Evolutionary conservation across 2,888 invertebrate species (phyloP).

Genomic region (Cylindroiulus punctatus): DNA sequence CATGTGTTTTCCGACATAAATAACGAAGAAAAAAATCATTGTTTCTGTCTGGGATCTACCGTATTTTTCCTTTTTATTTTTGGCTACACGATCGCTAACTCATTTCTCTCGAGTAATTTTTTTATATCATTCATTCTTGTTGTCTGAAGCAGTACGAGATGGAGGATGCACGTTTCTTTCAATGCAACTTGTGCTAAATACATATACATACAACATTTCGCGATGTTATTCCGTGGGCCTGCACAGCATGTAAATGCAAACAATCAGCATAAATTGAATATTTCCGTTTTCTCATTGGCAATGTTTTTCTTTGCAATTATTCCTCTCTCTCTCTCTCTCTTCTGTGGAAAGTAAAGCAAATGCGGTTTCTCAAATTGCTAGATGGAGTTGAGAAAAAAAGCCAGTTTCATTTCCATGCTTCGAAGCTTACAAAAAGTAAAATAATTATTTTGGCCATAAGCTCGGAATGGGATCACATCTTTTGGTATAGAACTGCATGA

Average conservation of each 20-base stretch:
- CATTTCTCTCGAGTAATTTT: constrained; percentile 6
- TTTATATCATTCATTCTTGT: background rate
- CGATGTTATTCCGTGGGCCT: background rate
- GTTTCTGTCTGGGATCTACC: constrained; percentile 20
- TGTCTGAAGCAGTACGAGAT: background rate
- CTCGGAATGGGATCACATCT: background rate
- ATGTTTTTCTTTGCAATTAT: constrained; percentile 20
- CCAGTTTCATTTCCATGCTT: background rate
- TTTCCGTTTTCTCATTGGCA: constrained; percentile 19
- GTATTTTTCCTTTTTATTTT: constrained; percentile 15
- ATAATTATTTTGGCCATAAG: background rate
- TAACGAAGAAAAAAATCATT: background rate
- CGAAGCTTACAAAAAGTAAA: background rate
- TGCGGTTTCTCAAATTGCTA: constrained; percentile 21
- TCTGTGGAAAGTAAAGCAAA: background rate
- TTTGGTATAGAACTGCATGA: no score
- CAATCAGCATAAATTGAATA: constrained; percentile 22
- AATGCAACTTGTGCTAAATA: background rate
- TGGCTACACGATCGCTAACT: background rate
- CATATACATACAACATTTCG: background rate
- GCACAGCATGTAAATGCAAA: background rate
- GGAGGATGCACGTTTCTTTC: background rate
- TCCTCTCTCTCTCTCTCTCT: background rate
- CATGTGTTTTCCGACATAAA: constrained; percentile 22
- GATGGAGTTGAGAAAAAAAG: background rate